Percentiles rank a stretch among this genome's conserved stretches.
phyloP scores from a whole-genome alignment of 2,888 invertebrate species.

The Lissocephala sabroskyi region DNA sequence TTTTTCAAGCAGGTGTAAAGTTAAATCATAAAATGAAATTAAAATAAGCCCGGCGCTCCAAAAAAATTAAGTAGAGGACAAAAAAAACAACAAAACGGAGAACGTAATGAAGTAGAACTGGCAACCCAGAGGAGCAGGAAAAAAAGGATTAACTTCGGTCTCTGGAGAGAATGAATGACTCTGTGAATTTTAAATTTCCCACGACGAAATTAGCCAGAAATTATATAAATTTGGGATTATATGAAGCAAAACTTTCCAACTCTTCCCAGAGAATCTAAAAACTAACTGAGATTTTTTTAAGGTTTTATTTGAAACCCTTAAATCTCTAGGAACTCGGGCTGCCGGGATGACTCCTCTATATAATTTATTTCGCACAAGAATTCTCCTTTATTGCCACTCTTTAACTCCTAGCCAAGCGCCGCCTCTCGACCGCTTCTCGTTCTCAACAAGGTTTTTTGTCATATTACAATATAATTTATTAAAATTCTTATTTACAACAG shows the following conservation, averaged over 20 bases:
- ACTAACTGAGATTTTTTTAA: too few relatives aligned
- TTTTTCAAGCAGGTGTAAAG: constrained; percentile 67
- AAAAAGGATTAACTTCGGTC: constrained; percentile 11
- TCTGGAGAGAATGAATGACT: constrained; percentile 7
- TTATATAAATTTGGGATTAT: constrained; percentile 22
- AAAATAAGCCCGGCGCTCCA: constrained; percentile 68
- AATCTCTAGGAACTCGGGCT: too few relatives aligned
- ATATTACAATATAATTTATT: constrained; percentile 56
- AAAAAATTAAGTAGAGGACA: too few relatives aligned
- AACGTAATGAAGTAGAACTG: constrained; percentile 45
- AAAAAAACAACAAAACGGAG: too few relatives aligned
- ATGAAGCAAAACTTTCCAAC: too few relatives aligned
- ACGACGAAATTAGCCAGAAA: constrained; percentile 48
- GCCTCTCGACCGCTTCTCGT: too few relatives aligned
- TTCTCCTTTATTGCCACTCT: too few relatives aligned
- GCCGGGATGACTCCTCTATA: too few relatives aligned
- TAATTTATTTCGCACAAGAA: too few relatives aligned
- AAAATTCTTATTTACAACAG: constrained; percentile 50
- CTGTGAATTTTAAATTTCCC: constrained; percentile 22
- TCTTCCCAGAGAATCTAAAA: too few relatives aligned
- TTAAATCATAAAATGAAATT: constrained; percentile 70
- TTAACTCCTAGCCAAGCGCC: too few relatives aligned
- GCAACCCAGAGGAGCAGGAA: constrained; percentile 18
- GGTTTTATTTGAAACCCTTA: constrained; percentile 9
- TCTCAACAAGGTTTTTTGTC: constrained; percentile 27